Percentiles rank a stretch among this genome's conserved stretches.
These are phyloP conservation scores for Doris montereyensis DNA, from an alignment of 2,888 invertebrate species.

Conservation along the genomic window DNA sequence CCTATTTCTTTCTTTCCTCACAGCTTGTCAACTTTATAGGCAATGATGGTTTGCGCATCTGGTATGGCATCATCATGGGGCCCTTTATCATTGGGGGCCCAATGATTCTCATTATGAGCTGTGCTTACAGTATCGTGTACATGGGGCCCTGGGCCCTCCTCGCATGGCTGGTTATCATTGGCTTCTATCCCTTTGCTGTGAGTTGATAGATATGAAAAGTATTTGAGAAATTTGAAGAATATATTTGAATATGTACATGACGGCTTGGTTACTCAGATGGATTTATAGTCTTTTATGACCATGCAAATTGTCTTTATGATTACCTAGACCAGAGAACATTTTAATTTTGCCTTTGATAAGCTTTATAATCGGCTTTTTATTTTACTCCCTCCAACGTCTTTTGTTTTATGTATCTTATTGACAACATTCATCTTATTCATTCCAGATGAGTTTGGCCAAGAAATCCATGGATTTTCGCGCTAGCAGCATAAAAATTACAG, in stretches of 20 bases:
- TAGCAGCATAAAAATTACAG: slow-evolving; percentile 11
- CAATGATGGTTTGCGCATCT: slow-evolving; percentile 76
- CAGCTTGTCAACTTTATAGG: slow-evolving; percentile 77
- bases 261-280: no score
- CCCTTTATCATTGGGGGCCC: slow-evolving; percentile 76
- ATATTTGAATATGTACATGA: no score
- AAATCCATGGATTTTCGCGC: slow-evolving; percentile 2
- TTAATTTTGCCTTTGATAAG: no score
- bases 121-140: slow-evolving; percentile 75
- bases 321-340: no score
- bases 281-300: no score
- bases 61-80: slow-evolving; percentile 75
- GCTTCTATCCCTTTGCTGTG: slow-evolving; percentile 60
- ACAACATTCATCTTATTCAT: no score
- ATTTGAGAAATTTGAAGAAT: no score
- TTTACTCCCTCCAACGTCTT: no score
- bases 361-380: no score
- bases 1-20: slow-evolving; percentile 58
- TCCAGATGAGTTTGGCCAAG: slow-evolving; percentile 8
- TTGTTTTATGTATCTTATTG: no score
- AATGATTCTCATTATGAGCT: slow-evolving; percentile 74
- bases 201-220: not conserved
- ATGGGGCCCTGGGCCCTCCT: slow-evolving; percentile 76
- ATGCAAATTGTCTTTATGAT: no score
- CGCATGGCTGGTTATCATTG: slow-evolving; percentile 75